phyloP scores from a whole-genome alignment of 2,888 invertebrate genomes.

The Rhimphoctona megacephalus region DNA sequence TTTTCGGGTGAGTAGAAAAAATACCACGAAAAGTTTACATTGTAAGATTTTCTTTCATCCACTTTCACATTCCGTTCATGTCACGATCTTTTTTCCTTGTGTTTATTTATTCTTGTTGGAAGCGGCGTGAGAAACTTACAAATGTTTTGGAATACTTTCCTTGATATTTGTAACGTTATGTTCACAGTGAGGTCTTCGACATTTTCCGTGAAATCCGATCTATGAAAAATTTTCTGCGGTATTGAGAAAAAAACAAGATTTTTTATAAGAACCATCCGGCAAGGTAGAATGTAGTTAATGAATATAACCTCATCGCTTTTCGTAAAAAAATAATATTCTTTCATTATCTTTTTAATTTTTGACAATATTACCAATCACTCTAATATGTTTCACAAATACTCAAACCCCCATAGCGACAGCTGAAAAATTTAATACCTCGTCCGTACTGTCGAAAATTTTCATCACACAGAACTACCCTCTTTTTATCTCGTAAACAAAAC shows the following conservation, averaged over 20 bases:
- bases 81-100: conserved; percentile 5
- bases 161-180: not conserved
- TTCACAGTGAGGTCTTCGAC: not conserved
- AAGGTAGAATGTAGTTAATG: not conserved
- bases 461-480: conserved; percentile 11
- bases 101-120: conserved; percentile 6
- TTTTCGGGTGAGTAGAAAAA: conserved; percentile 25
- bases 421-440: conserved; percentile 38
- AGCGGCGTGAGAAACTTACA: conserved; percentile 11
- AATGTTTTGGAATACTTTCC: conserved; percentile 11
- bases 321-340: not conserved
- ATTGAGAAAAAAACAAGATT: not conserved
- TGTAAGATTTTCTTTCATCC: conserved; percentile 13
- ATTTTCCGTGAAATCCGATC: not conserved
- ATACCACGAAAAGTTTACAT: conserved; percentile 25
- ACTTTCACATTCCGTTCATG: conserved; percentile 11
- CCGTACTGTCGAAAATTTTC: conserved; percentile 11
- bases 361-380: not conserved
- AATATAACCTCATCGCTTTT: not conserved
- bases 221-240: not conserved
- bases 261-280: not conserved
- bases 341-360: not conserved
- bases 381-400: not conserved
- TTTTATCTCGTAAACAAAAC: not conserved
- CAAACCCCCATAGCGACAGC: conserved; percentile 1